Base-by-base conservation (phyloP, 2,797 vertebrate genomes). In the Tamandua tetradactyla region DNA sequence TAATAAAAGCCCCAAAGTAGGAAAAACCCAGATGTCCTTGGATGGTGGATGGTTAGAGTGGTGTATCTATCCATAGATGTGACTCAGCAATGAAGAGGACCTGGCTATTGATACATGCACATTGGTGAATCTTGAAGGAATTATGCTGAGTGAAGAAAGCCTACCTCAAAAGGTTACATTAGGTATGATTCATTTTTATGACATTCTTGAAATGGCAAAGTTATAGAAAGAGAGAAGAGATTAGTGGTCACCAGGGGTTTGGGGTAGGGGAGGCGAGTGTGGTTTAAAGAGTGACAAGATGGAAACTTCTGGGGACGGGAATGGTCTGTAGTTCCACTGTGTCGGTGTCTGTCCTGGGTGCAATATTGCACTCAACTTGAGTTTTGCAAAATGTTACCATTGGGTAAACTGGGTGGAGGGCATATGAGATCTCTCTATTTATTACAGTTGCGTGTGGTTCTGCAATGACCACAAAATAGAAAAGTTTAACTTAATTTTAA, bases 101-200 rank as follows among this genome's bases (percentile, higher is more conserved):
- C 0, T 3, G 42, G 8, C 55, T 42, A 0, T 25, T 2, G 11
- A 9, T 37, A 23, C 20, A 20, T 35, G 22, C 30, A 1, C 55
- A 25, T 40, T 18, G 47, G 42, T 25, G 42, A n/a, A 47, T 52
- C 69, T 49, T 27, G 76, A 86, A 93, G 83, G 83, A 88, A 72
- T 88, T 42, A 35, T 61, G 27, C 44, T 18, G 68, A 25, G 20
- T 40, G 81, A 62, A 71, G n/a, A n/a, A n/a, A n/a, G n/a, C n/a
- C n/a, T n/a, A n/a, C n/a, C n/a, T n/a, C n/a, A n/a, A n/a, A n/a
- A n/a, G n/a, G n/a, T n/a, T n/a, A n/a, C n/a, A n/a, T n/a, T 37
- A 76, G 57, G 85, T 52, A 30, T 52, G 52, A 52, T 69, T 79
- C 25, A 27, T 42, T 84, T 87, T 18, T 15, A 4, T 27, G 80